Conservation (phyloP, 2,113 vertebrate genomes). For the Datnioides undecimradiatus region DNA sequence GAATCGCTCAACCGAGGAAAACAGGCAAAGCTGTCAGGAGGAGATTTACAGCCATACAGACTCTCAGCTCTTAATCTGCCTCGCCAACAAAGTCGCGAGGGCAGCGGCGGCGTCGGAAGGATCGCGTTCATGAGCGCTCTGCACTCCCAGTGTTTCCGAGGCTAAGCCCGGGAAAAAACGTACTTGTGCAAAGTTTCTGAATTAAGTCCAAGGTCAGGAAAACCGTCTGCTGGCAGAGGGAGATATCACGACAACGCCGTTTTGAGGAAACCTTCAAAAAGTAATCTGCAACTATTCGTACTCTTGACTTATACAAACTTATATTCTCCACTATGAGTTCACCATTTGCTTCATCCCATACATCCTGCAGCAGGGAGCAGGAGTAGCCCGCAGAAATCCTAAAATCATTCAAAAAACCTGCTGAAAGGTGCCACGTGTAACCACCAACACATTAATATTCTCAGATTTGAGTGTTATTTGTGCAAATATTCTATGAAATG, state of each 20-base stretch:
- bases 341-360: background rate
- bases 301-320: background rate
- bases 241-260: background rate
- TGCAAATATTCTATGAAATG: no score
- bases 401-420: no score
- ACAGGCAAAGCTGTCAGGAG: background rate
- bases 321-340: background rate
- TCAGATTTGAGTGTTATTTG: no score
- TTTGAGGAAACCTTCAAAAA: background rate
- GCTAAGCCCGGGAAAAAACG: background rate
- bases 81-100: background rate
- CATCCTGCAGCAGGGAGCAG: no score
- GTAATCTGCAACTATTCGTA: background rate
- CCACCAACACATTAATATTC: no score
- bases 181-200: background rate
- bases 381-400: no score
- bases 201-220: conserved; percentile 12
- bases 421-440: no score
- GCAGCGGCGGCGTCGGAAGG: background rate
- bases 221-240: background rate
- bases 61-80: conserved; percentile 11
- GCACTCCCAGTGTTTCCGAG: conserved; percentile 3
- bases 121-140: background rate
- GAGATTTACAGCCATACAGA: conserved; percentile 7
- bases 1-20: conserved; percentile 3